Conservation (phyloP, 2,113 vertebrate species). For the Eretmochelys imbricata region DNA sequence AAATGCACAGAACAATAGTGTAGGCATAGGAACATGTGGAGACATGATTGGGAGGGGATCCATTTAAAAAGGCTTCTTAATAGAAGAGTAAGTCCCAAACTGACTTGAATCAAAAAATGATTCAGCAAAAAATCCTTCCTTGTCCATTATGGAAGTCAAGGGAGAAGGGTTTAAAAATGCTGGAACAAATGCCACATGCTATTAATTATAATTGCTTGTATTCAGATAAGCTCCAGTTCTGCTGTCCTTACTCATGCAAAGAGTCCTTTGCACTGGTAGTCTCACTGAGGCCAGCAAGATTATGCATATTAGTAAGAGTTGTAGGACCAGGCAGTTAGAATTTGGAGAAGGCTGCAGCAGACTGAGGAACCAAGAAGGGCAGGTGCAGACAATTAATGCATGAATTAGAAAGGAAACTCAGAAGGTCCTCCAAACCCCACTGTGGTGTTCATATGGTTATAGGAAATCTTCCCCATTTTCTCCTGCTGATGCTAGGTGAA, state of each 20-base stretch:
- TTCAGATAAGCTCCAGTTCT: not conserved
- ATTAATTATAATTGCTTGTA: not conserved
- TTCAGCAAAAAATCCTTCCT: not conserved
- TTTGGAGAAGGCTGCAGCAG: not conserved
- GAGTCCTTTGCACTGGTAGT: rapidly evolving
- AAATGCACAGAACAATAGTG: not conserved
- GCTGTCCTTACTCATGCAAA: not conserved
- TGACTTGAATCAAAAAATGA: not conserved
- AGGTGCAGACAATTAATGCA: constrained; percentile 66
- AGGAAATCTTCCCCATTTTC: constrained; percentile 32
- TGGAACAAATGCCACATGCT: not conserved
- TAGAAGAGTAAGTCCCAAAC: not conserved
- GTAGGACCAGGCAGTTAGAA: not conserved
- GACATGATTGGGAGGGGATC: not conserved
- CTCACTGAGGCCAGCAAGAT: not conserved
- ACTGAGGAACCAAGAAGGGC: constrained; percentile 10
- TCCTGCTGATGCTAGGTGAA: constrained; percentile 29
- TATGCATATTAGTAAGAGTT: not conserved
- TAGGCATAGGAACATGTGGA: not conserved
- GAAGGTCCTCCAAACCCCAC: constrained; percentile 63
- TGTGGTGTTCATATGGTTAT: constrained; percentile 67
- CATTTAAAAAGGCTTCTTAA: not conserved
- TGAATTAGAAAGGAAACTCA: constrained; percentile 61
- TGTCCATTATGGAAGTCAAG: not conserved
- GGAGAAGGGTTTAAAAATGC: not conserved